A percentile compares a stretch with the other conserved stretches of the same genome.
These are phyloP conservation scores for Drosophila sp. DNA, from an alignment of 1,140 invertebrate species.

Conservation along the genomic window DNA sequence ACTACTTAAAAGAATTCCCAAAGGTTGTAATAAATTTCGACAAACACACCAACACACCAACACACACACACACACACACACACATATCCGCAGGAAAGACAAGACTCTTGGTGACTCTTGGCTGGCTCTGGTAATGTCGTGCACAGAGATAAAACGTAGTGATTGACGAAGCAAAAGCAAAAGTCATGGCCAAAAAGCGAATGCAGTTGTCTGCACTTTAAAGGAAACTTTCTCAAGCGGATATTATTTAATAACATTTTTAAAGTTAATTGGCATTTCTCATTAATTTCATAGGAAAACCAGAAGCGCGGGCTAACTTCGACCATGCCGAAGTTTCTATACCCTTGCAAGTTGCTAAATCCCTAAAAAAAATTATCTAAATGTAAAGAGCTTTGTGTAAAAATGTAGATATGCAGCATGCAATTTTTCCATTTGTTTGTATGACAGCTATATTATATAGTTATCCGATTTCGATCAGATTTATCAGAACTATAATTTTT, in stretches of 20 bases:
- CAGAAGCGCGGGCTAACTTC: too few species aligned
- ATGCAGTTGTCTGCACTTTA: constrained; percentile 62
- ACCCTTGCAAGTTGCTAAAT: too few species aligned
- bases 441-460: too few species aligned
- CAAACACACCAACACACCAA: constrained; percentile 35
- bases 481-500: too few species aligned
- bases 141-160: constrained; percentile 69
- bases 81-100: constrained; percentile 51
- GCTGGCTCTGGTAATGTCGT: constrained; percentile 69
- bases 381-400: too few species aligned
- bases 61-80: neutral
- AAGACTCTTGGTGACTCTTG: constrained; percentile 40
- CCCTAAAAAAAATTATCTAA: too few species aligned
- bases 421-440: too few species aligned
- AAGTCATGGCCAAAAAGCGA: constrained; percentile 77
- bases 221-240: neutral
- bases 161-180: constrained; percentile 79
- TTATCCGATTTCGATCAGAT: too few species aligned
- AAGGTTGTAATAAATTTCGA: constrained; percentile 80
- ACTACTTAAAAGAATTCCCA: constrained; percentile 82
- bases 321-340: too few species aligned
- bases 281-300: neutral
- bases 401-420: too few species aligned
- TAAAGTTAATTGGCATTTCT: neutral
- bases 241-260: neutral